Conservation (phyloP, 2,113 vertebrate species). For the Oryzias javanicus region DNA sequence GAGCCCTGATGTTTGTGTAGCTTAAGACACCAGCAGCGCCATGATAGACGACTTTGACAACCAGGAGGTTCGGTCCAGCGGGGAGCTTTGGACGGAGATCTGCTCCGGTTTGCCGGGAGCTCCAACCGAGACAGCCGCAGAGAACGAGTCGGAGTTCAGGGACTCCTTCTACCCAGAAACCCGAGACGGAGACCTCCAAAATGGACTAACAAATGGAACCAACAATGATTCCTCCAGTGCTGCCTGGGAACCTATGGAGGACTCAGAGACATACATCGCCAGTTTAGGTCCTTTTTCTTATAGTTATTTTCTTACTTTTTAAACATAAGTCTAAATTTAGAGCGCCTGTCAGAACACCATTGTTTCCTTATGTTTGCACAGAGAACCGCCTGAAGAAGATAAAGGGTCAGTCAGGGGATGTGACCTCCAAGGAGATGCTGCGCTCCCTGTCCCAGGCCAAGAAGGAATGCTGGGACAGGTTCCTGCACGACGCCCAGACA, state of each 20-base stretch:
- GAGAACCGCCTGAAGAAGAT: constrained; percentile 92
- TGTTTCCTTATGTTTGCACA: constrained; percentile 41
- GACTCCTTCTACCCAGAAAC: constrained; percentile 84
- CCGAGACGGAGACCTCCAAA: constrained; percentile 24
- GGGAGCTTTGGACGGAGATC: constrained; percentile 91
- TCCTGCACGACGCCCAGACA: constrained; percentile 89
- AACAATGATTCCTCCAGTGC: constrained; percentile 32
- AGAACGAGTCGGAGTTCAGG: constrained; percentile 75
- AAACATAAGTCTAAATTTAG: neutral
- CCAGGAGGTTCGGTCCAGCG: constrained; percentile 72
- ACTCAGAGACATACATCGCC: constrained; percentile 91
- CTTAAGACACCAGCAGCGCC: constrained; percentile 39
- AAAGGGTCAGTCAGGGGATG: constrained; percentile 88
- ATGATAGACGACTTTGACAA: constrained; percentile 85
- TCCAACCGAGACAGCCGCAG: constrained; percentile 39
- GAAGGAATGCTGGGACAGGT: constrained; percentile 97
- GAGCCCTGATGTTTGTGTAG: constrained; percentile 16
- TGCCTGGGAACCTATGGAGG: constrained; percentile 89
- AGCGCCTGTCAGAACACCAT: neutral
- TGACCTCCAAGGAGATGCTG: constrained; percentile 95
- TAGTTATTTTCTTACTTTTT: neutral
- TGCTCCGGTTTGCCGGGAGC: constrained; percentile 82
- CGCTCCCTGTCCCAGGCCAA: constrained; percentile 90
- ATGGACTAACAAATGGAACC: constrained; percentile 33
- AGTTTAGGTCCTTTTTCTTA: constrained; percentile 81